Conservation (phyloP, 2,113 vertebrate species). For the Malurus melanocephalus region DNA sequence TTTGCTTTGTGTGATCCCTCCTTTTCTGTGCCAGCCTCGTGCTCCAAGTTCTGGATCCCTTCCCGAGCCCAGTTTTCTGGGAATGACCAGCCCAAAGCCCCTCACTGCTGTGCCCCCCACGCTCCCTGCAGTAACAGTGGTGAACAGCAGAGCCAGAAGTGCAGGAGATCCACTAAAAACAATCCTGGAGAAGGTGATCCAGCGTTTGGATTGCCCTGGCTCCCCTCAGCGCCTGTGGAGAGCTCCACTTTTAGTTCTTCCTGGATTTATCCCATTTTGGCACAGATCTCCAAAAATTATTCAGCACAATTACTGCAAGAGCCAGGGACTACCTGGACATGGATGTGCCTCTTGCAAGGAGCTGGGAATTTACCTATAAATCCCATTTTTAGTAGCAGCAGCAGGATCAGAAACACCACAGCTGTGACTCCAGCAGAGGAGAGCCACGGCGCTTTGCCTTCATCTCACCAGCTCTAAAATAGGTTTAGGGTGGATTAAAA, state of each 20-base stretch:
- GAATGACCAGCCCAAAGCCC: neutral
- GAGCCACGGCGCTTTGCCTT: neutral
- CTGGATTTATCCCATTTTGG: rapidly evolving
- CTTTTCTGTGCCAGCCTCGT: neutral
- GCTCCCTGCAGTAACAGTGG: rapidly evolving
- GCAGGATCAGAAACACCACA: neutral
- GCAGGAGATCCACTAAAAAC: neutral
- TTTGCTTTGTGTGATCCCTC: neutral
- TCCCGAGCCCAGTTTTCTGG: rapidly evolving
- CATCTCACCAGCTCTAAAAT: neutral
- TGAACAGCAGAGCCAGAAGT: rapidly evolving
- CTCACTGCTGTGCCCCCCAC: rapidly evolving
- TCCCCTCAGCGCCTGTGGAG: rapidly evolving
- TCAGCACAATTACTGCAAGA: neutral
- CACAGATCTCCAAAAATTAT: too few relatives aligned
- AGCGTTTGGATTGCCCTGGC: rapidly evolving
- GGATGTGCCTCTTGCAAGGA: neutral
- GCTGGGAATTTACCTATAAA: neutral
- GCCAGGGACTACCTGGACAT: rapidly evolving
- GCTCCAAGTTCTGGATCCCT: rapidly evolving
- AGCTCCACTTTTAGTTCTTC: neutral
- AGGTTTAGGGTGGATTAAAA: neutral
- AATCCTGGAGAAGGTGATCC: neutral
- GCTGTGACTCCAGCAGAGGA: neutral
- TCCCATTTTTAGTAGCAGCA: neutral